Evolutionary conservation across 1,140 invertebrate genomes (phyloP).

Genomic region (Gyrodactylus bullatarudis): DNA sequence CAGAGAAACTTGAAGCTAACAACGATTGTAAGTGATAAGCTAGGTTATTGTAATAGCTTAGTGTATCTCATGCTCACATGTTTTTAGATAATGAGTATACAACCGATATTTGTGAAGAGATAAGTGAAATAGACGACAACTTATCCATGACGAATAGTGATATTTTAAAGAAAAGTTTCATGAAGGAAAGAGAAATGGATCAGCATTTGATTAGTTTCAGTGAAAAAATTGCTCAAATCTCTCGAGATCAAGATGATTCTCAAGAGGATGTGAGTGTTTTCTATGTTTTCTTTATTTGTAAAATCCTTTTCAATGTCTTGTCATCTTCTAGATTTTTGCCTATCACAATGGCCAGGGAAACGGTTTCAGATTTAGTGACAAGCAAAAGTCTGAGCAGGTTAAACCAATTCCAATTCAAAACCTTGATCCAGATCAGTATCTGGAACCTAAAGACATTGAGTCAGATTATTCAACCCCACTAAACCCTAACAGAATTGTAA

Average conservation of each 20-base stretch:
- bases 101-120: background rate
- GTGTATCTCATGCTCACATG: too few species aligned
- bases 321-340: background rate
- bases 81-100: background rate
- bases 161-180: background rate
- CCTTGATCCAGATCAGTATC: background rate
- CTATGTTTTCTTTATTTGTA: too few species aligned
- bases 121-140: background rate
- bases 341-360: background rate
- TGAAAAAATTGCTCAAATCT: background rate
- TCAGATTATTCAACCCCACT: background rate
- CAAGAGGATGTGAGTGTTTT: background rate
- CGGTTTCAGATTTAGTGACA: background rate
- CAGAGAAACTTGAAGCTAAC: background rate
- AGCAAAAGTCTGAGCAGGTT: background rate
- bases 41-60: too few species aligned
- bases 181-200: background rate
- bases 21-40: background rate
- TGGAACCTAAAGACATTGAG: background rate
- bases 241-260: background rate
- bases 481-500: background rate
- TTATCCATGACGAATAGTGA: background rate
- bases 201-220: background rate
- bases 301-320: too few species aligned
- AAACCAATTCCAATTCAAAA: too few species aligned